phyloP scores from a whole-genome alignment of 2,888 invertebrate species.

The Leuctra nigra region DNA sequence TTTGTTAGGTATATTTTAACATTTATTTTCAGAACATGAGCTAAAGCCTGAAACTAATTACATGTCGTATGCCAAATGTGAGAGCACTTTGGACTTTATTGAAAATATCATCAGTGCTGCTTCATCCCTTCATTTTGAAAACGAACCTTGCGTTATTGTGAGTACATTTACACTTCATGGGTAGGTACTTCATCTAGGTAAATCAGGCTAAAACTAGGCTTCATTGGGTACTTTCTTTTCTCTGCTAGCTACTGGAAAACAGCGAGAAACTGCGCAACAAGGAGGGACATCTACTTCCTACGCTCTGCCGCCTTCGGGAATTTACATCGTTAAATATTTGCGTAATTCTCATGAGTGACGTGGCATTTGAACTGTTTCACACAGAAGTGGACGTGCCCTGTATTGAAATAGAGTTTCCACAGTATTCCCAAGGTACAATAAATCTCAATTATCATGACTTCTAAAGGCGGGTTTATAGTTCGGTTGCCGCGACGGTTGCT shows the following conservation, averaged over 20 bases:
- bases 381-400: too few relatives aligned
- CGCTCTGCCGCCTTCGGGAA: constrained; percentile 66
- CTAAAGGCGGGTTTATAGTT: too few relatives aligned
- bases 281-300: constrained; percentile 65
- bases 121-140: constrained; percentile 37
- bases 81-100: constrained; percentile 61
- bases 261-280: constrained; percentile 71
- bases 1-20: too few relatives aligned
- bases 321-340: constrained; percentile 64
- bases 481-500: too few relatives aligned
- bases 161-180: too few relatives aligned
- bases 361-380: constrained; percentile 77
- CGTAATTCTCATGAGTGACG: constrained; percentile 67
- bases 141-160: constrained; percentile 51
- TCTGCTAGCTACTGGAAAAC: constrained; percentile 66
- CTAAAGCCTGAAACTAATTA: constrained; percentile 32
- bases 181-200: too few relatives aligned
- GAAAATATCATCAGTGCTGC: constrained; percentile 18
- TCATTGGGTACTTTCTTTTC: too few relatives aligned
- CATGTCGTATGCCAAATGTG: constrained; percentile 50
- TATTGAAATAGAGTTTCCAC: constrained; percentile 66
- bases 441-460: too few relatives aligned
- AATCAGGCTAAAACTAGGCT: too few relatives aligned
- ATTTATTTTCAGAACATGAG: background rate
- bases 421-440: constrained; percentile 67